These are phyloP conservation scores for Caloenas nicobarica DNA, from an alignment of 2,113 vertebrate genomes.

Conservation along the genomic window DNA sequence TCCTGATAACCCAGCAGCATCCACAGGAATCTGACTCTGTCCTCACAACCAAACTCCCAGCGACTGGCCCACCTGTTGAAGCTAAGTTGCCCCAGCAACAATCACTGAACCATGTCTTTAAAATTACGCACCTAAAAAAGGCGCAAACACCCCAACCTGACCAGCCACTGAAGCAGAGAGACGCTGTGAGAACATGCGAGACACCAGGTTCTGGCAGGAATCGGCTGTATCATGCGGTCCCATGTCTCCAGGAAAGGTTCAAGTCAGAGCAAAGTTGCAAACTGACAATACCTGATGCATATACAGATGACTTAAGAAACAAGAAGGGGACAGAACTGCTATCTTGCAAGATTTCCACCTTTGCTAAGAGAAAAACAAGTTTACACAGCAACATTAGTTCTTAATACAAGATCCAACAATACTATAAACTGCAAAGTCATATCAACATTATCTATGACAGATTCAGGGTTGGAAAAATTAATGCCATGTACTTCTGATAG, in stretches of 20 bases:
- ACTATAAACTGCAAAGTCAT: background rate
- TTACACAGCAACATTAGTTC: background rate
- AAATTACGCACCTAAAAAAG: background rate
- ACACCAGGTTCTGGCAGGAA: background rate
- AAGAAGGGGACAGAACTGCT: background rate
- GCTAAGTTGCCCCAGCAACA: background rate
- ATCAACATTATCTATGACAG: background rate
- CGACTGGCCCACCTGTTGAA: accelerated
- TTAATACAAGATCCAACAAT: background rate
- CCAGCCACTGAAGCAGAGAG: background rate
- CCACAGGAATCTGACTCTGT: background rate
- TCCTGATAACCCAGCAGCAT: background rate
- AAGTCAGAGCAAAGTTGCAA: background rate
- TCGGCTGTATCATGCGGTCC: background rate
- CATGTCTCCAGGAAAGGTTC: background rate
- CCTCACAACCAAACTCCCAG: background rate
- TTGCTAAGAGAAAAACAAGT: background rate
- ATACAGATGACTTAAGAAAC: background rate
- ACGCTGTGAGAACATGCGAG: accelerated
- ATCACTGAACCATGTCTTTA: background rate
- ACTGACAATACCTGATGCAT: background rate
- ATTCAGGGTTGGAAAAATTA: background rate
- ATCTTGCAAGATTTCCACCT: background rate
- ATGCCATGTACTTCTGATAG: background rate
- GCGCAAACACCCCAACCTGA: background rate